Evolutionary conservation across 2,797 vertebrate genomes (phyloP).

Genomic region (Acanthornis magna): DNA sequence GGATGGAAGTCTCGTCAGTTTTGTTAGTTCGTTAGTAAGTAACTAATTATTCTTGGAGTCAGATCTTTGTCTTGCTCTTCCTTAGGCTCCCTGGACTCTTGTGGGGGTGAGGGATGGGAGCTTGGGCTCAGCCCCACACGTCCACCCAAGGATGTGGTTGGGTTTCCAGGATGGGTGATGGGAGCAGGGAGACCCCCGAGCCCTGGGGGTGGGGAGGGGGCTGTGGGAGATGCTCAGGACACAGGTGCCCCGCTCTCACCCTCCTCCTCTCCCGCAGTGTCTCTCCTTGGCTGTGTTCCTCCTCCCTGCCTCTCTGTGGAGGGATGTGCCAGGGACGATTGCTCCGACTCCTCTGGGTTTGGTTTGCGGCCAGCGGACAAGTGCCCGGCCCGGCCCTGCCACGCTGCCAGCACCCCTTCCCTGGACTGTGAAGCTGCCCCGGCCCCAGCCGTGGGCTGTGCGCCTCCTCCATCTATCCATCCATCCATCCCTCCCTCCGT

Average conservation of each 20-base stretch:
- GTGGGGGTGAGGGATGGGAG: neutral
- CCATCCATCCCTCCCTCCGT: neutral
- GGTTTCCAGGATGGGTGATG: neutral
- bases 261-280: neutral
- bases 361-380: neutral
- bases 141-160: neutral
- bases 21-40: constrained; percentile 93
- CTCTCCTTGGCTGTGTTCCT: neutral
- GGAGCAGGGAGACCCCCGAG: neutral
- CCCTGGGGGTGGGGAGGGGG: neutral
- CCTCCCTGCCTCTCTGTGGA: constrained; percentile 25
- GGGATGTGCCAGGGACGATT: constrained; percentile 39
- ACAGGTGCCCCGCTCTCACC: neutral
- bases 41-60: neutral
- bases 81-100: neutral
- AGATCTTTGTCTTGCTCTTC: neutral
- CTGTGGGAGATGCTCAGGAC: fast-evolving
- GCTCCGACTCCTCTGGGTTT: neutral
- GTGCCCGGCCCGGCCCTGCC: neutral
- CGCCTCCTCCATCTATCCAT: neutral
- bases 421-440: constrained; percentile 7
- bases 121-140: neutral
- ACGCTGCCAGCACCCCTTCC: neutral
- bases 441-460: neutral
- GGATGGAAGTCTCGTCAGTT: constrained; percentile 99